phyloP scores from a whole-genome alignment of 2,113 vertebrate genomes.

The Etheostoma spectabile region DNA sequence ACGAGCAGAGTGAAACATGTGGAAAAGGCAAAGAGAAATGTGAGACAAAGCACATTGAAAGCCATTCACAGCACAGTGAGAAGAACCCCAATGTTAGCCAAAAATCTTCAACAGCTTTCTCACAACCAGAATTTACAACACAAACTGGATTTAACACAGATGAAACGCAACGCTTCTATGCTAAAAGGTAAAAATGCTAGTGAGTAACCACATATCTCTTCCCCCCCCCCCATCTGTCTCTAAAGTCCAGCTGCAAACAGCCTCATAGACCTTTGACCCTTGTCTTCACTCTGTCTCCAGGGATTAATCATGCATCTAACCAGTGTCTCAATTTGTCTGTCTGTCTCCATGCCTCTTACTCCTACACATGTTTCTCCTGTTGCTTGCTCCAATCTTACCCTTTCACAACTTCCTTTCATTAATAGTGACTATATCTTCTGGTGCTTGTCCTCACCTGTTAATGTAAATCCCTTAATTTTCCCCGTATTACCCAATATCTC shows the following conservation, averaged over 20 bases:
- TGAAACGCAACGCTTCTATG: constrained; percentile 3
- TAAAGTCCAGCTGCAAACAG: constrained; percentile 68
- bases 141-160: constrained; percentile 28
- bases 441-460: constrained; percentile 53
- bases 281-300: constrained; percentile 49
- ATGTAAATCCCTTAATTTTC: constrained; percentile 35
- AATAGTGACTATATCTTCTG: constrained; percentile 24
- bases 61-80: constrained; percentile 17
- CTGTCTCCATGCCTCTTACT: constrained; percentile 31
- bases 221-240: constrained; percentile 41
- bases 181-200: constrained; percentile 37
- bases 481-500: constrained; percentile 29
- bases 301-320: constrained; percentile 72
- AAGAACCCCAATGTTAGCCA: constrained; percentile 14
- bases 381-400: constrained; percentile 33
- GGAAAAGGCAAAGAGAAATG: constrained; percentile 30
- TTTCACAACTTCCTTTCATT: constrained; percentile 53
- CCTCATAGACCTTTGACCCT: constrained; percentile 69
- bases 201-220: constrained; percentile 34
- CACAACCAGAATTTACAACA: constrained; percentile 32
- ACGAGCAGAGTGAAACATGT: constrained; percentile 6
- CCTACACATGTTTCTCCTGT: constrained; percentile 39
- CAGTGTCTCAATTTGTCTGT: constrained; percentile 54
- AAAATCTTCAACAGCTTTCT: constrained; percentile 56
- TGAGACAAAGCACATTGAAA: constrained; percentile 34